These are phyloP conservation scores for Magallana angulata DNA, from an alignment of 1,140 invertebrate genomes.

Conservation along the genomic window DNA sequence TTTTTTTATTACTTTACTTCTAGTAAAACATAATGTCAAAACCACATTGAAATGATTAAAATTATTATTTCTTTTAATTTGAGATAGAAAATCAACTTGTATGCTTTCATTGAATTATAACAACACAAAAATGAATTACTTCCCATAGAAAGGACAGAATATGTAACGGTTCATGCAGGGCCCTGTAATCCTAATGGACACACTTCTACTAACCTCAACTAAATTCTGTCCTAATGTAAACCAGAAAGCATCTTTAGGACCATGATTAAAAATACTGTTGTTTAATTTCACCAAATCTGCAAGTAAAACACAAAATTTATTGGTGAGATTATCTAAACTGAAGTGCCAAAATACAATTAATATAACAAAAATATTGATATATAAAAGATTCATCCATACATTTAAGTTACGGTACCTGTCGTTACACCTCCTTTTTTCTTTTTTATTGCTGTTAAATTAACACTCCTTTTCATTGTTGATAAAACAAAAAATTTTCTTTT, in stretches of 20 bases:
- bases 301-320: neutral
- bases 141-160: neutral
- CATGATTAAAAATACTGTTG: neutral
- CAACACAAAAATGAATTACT: no score
- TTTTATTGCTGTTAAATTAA: neutral
- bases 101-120: no score
- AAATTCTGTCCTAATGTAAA: neutral
- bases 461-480: neutral
- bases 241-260: neutral
- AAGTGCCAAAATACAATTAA: neutral
- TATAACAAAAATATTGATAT: neutral
- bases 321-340: no score
- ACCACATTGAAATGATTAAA: no score
- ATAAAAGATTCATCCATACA: neutral
- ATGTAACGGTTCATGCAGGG: neutral
- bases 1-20: no score
- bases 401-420: neutral
- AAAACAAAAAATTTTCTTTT: neutral
- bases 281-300: constrained; percentile 1
- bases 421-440: neutral
- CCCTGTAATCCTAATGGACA: neutral
- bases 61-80: no score
- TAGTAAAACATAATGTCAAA: no score
- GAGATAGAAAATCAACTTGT: no score
- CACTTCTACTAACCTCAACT: neutral